A percentile compares a stretch with the other conserved stretches of the same genome.
phyloP scores from a whole-genome alignment of 2,797 vertebrate genomes.

The Smutsia gigantea region DNA sequence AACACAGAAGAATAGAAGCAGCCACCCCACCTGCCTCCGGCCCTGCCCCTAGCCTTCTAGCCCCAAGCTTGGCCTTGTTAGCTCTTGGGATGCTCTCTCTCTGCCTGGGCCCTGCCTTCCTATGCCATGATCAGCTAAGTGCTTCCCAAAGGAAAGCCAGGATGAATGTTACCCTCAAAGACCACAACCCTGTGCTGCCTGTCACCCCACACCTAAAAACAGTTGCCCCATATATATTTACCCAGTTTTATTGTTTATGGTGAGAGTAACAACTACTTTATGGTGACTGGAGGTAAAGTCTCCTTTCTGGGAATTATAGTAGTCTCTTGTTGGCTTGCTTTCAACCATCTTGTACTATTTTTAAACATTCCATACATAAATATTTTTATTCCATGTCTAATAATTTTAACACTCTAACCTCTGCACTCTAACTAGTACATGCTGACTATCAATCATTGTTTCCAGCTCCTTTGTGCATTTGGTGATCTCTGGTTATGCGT shows the following conservation, averaged over 20 bases:
- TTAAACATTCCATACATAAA: background rate
- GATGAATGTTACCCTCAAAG: background rate
- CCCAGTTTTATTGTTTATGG: background rate
- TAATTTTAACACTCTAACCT: background rate
- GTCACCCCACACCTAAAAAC: background rate
- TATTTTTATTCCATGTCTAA: background rate
- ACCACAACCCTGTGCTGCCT: background rate
- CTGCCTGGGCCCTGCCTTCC: too few relatives aligned
- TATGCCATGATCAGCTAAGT: background rate
- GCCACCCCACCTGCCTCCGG: accelerated
- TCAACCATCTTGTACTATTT: background rate
- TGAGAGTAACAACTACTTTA: background rate
- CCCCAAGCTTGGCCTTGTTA: background rate
- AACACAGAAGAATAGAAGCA: background rate
- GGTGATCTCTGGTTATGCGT: background rate
- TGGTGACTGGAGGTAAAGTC: accelerated
- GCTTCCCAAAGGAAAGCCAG: background rate
- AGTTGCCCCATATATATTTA: background rate
- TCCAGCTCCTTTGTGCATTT: background rate
- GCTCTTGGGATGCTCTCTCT: background rate
- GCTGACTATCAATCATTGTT: background rate
- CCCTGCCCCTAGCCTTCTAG: background rate
- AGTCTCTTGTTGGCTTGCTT: background rate
- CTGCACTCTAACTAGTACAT: background rate
- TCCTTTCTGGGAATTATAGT: too few relatives aligned